Evolutionary conservation across 2,888 invertebrate species (phyloP).

Genomic region (Acanthosepion lycidas): DNA sequence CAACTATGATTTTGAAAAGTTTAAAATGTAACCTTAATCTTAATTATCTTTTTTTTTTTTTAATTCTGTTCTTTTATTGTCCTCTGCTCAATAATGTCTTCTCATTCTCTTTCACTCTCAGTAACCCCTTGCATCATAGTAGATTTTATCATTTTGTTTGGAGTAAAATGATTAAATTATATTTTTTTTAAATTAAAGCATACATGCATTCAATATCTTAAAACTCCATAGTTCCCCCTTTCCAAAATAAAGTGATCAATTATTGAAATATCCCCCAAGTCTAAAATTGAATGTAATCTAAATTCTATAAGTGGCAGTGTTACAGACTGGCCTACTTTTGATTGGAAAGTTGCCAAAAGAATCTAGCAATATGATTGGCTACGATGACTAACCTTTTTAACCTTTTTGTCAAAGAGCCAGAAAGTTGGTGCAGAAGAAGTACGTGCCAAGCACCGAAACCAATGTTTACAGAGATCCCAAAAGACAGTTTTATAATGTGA

Average conservation of each 20-base stretch:
- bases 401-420: neutral
- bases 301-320: neutral
- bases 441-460: neutral
- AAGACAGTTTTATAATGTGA: neutral
- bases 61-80: too few relatives aligned
- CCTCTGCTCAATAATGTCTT: too few relatives aligned
- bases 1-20: too few relatives aligned
- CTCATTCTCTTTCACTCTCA: too few relatives aligned
- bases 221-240: neutral
- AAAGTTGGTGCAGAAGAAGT: neutral
- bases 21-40: too few relatives aligned
- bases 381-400: neutral
- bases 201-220: neutral
- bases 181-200: neutral
- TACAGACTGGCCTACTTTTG: neutral
- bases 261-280: neutral
- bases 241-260: neutral
- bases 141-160: too few relatives aligned
- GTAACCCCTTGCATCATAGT: too few relatives aligned
- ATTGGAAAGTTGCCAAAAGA: neutral
- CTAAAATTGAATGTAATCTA: neutral
- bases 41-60: too few relatives aligned
- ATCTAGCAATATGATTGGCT: neutral
- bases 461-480: neutral
- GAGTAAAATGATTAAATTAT: too few relatives aligned